phyloP scores from a whole-genome alignment of 2,888 invertebrate genomes.

The Gerris lacustris region DNA sequence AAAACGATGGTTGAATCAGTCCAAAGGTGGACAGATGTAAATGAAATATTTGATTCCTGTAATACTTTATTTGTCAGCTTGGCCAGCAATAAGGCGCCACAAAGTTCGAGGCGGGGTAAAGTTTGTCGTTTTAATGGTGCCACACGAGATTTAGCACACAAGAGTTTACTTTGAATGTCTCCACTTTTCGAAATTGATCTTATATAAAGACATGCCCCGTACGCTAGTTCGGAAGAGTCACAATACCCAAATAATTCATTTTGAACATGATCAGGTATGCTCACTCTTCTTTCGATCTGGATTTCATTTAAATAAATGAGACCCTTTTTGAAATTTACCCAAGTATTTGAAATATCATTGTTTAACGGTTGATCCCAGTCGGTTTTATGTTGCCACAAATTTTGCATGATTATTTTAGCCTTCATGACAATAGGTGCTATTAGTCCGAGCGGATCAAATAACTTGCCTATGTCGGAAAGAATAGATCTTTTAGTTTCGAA shows the following conservation, averaged over 20 bases:
- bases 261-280: not conserved
- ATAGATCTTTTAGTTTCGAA: constrained; percentile 10
- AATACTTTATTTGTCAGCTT: not conserved
- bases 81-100: not conserved
- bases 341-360: not conserved
- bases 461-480: constrained; percentile 14
- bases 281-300: not conserved
- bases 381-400: not conserved
- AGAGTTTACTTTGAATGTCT: not conserved
- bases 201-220: constrained; percentile 4
- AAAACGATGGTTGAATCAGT: not conserved
- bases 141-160: constrained; percentile 6
- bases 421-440: constrained; percentile 5
- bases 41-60: not conserved
- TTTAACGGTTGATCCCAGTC: constrained; percentile 10
- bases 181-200: not conserved
- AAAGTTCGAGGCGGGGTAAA: constrained; percentile 3
- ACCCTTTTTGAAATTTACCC: not conserved
- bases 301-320: not conserved
- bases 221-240: constrained; percentile 11
- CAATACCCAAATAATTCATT: not conserved
- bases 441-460: constrained; percentile 11
- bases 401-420: not conserved
- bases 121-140: not conserved
- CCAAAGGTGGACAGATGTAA: not conserved